Conservation (phyloP, 2,113 vertebrate genomes). For the Epinephelus fuscoguttatus region DNA sequence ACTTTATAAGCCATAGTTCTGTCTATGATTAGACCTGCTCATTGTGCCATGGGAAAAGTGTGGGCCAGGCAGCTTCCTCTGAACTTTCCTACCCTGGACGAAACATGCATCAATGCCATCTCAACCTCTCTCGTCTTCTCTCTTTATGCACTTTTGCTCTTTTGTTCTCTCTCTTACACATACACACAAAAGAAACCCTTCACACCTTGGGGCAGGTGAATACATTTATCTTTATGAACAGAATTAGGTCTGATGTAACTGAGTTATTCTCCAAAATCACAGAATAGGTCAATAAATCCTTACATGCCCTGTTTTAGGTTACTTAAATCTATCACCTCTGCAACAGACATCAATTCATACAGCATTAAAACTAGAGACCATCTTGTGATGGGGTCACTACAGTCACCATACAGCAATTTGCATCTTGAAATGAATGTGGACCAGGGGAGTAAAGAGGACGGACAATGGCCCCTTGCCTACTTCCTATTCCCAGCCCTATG, state of each 20-base stretch:
- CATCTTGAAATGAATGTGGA: too few relatives aligned
- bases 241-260: constrained; percentile 46
- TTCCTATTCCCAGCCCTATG: too few relatives aligned
- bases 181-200: constrained; percentile 10
- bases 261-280: constrained; percentile 29
- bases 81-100: constrained; percentile 44
- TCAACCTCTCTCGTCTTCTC: constrained; percentile 9
- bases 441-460: too few relatives aligned
- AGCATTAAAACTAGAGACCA: background rate
- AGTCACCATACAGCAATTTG: too few relatives aligned
- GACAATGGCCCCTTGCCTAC: too few relatives aligned
- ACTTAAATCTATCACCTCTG: background rate
- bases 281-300: constrained; percentile 12
- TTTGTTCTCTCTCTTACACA: constrained; percentile 31
- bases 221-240: constrained; percentile 59
- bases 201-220: constrained; percentile 28
- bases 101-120: constrained; percentile 52
- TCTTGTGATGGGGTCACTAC: too few relatives aligned
- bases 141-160: constrained; percentile 32
- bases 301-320: background rate
- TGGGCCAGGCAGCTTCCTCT: constrained; percentile 53
- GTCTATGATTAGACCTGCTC: constrained; percentile 46
- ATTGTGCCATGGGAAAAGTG: constrained; percentile 52
- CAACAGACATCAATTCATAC: background rate
- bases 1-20: constrained; percentile 3